Conservation (phyloP, 1,140 invertebrate species). For the Capitella teleta region DNA sequence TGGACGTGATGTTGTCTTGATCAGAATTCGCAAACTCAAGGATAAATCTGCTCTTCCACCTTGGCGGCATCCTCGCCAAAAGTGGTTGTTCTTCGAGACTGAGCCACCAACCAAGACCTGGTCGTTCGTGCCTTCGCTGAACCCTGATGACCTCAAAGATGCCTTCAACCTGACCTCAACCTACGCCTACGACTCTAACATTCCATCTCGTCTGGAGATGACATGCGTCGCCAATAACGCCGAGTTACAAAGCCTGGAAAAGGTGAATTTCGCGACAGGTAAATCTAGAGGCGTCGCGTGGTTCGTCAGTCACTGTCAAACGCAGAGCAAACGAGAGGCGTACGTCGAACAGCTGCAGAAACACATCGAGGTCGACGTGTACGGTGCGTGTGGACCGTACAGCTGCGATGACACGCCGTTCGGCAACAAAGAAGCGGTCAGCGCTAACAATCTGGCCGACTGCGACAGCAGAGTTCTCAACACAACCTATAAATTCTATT, state of each 20-base stretch:
- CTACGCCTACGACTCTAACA: neutral
- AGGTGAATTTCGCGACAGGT: slow-evolving; percentile 18
- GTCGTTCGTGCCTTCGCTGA: neutral
- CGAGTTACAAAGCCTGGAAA: neutral
- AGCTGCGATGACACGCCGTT: slow-evolving; percentile 20
- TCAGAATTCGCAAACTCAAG: no score
- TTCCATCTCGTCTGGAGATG: neutral
- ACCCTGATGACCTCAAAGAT: neutral
- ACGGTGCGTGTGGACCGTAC: slow-evolving; percentile 49
- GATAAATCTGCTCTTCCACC: neutral
- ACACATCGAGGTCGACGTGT: slow-evolving; percentile 53
- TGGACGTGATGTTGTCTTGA: no score
- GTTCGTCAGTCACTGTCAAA: slow-evolving; percentile 49
- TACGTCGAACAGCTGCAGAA: slow-evolving; percentile 49
- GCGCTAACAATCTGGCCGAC: slow-evolving; percentile 51
- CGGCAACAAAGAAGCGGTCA: no score
- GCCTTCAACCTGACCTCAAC: slow-evolving; percentile 1
- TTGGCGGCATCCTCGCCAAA: neutral
- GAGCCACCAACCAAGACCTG: neutral
- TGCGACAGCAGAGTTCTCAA: slow-evolving; percentile 53
- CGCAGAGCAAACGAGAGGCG: slow-evolving; percentile 44
- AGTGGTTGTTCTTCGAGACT: neutral
- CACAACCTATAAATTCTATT: slow-evolving; percentile 91
- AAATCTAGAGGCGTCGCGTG: slow-evolving; percentile 40
- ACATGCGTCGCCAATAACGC: neutral